Conservation (phyloP, 1,140 invertebrate genomes). For the Cepaea nemoralis region DNA sequence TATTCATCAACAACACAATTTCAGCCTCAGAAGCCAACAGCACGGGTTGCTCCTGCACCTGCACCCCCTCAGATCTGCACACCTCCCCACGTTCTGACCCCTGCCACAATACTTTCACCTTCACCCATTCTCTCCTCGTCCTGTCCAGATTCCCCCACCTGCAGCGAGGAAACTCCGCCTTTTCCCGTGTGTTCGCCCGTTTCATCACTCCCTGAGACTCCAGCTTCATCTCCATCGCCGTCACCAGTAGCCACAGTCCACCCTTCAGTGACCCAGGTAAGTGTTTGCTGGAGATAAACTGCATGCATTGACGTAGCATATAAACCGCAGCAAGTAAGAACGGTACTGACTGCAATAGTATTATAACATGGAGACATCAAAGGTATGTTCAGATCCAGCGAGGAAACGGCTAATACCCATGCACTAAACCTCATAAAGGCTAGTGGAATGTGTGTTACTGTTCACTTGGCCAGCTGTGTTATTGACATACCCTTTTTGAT, state of each 20-base stretch:
- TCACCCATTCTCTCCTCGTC: neutral
- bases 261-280: neutral
- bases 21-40: constrained; percentile 29
- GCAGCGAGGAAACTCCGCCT: neutral
- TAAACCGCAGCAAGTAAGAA: no score
- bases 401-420: no score
- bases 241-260: neutral
- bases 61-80: neutral
- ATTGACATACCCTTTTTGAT: no score
- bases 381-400: no score
- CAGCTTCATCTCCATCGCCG: neutral
- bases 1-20: constrained; percentile 20
- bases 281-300: neutral
- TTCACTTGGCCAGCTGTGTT: no score
- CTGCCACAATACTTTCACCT: neutral
- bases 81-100: neutral
- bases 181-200: constrained; percentile 17
- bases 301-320: no score
- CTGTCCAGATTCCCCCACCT: neutral
- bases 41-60: constrained; percentile 17
- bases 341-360: no score
- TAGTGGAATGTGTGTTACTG: no score
- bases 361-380: no score
- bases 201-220: neutral
- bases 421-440: no score